These are phyloP conservation scores for Alces alces DNA, from an alignment of 2,113 vertebrate species.

Conservation along the genomic window DNA sequence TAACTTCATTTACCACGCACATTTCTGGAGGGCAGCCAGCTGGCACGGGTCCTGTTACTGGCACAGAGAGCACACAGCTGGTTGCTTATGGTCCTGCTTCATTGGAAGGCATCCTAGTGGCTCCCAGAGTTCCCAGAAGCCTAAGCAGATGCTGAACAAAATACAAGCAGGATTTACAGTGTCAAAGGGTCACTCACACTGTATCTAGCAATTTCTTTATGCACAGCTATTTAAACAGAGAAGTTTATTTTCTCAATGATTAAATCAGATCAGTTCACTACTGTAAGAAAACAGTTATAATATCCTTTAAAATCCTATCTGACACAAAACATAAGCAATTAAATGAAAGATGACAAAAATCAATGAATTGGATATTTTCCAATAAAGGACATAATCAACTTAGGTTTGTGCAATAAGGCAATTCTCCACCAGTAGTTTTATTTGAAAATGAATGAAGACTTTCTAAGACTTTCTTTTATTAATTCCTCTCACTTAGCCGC, in stretches of 20 bases:
- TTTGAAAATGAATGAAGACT: constrained; percentile 3
- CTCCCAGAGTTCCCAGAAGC: neutral
- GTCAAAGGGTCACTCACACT: neutral
- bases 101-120: neutral
- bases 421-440: constrained; percentile 4
- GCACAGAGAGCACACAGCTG: neutral
- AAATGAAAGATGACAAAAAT: constrained; percentile 26
- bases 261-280: neutral
- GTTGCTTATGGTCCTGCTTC: neutral
- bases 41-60: neutral
- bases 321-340: neutral
- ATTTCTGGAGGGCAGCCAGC: neutral
- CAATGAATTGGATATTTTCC: neutral
- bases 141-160: constrained; percentile 37
- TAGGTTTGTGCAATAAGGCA: neutral
- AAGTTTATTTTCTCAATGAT: neutral
- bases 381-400: neutral
- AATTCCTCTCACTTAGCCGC: neutral
- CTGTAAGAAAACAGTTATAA: neutral
- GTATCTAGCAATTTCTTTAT: neutral
- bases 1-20: neutral
- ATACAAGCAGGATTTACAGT: constrained; percentile 1
- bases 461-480: neutral
- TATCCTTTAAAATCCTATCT: neutral
- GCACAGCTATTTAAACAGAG: neutral